Percentiles rank a stretch among this genome's conserved stretches.
Conservation (phyloP, 2,113 vertebrate species). For the Piaya cayana region DNA sequence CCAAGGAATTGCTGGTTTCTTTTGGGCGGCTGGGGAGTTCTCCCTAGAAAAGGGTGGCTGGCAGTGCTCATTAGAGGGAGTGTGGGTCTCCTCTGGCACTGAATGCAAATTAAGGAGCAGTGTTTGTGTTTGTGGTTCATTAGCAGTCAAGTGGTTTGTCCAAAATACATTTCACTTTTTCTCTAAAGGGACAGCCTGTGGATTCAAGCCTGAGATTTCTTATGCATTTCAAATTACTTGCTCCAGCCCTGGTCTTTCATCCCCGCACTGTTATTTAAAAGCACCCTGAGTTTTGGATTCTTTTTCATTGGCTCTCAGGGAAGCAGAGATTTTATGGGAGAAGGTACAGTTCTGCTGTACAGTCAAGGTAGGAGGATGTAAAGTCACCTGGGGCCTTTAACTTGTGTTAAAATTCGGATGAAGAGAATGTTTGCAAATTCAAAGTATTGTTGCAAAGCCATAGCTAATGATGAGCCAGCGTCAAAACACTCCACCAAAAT, state of each 20-base stretch:
- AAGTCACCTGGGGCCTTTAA: not conserved
- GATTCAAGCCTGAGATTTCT: conserved; percentile 31
- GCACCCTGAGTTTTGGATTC: conserved; percentile 30
- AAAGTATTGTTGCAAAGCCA: not conserved
- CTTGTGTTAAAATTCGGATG: not conserved
- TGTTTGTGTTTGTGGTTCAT: conserved; percentile 66
- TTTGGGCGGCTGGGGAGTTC: conserved; percentile 41
- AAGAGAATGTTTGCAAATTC: not conserved
- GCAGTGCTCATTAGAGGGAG: conserved; percentile 58
- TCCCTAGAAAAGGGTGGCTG: conserved; percentile 42
- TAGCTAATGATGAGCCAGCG: not conserved
- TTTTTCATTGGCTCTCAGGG: not conserved
- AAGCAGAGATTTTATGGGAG: not conserved
- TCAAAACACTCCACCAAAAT: not conserved
- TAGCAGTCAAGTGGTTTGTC: conserved; percentile 68
- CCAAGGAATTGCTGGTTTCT: conserved; percentile 27
- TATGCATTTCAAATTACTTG: conserved; percentile 56
- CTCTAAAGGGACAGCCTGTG: conserved; percentile 38
- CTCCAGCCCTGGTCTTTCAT: conserved; percentile 46
- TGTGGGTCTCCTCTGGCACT: conserved; percentile 39
- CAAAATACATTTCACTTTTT: conserved; percentile 59
- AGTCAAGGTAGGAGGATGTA: not conserved
- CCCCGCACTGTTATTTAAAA: conserved; percentile 4
- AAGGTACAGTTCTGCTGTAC: not conserved
- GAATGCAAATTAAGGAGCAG: conserved; percentile 70